Base-by-base conservation (phyloP, 2,888 invertebrate genomes). In the Rosalia funebris region DNA sequence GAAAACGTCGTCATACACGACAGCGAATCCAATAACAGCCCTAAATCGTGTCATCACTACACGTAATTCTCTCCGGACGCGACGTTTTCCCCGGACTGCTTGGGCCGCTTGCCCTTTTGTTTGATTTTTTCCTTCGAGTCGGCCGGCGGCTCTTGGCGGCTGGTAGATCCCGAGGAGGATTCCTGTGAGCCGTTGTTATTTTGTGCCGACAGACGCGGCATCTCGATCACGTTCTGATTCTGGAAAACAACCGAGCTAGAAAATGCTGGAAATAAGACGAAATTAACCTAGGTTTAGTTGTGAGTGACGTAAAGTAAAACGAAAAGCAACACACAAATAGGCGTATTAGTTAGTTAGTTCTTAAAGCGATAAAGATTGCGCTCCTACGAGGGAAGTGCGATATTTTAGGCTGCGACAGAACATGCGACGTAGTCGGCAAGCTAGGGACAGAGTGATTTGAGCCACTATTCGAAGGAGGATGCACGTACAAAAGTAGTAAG, bases 171-270 rank as follows among this genome's bases (percentile, higher is more conserved):
- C 56, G 66, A 57, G 2, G 61, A 2, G 10, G 34, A 34, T n/a
- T 39, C 16, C 15, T 44, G 41, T 12, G 14, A 62, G 74, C 74
- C 54, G 57, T 88, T 89, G 82, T 89, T 89, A 81, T 89, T 89
- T 75, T 88, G 88, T 32, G 83, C 80, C 64, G 83, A 79, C 71
- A 89, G 81, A 80, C 88, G 88, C 46, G 89, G 88, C 85, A 89
- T 88, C 82, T 90, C 89, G 75, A 88, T 88, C 77, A 83, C 82
- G 78, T 83, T 84, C 81, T 83, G 83, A 78, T 81, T 83, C 82
- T 82, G 81, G 81, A 82, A 81, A 82, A 81, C 81, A 81, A 80
- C 81, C 81, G 79, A 81, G 79, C 81, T 81, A 82, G 81, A 81
- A 80, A 78, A 78, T 79, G 81, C 82, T 81, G 81, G 77, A 81